These are phyloP conservation scores for Melipona bicolor DNA, from an alignment of 2,888 invertebrate genomes.

Conservation along the genomic window DNA sequence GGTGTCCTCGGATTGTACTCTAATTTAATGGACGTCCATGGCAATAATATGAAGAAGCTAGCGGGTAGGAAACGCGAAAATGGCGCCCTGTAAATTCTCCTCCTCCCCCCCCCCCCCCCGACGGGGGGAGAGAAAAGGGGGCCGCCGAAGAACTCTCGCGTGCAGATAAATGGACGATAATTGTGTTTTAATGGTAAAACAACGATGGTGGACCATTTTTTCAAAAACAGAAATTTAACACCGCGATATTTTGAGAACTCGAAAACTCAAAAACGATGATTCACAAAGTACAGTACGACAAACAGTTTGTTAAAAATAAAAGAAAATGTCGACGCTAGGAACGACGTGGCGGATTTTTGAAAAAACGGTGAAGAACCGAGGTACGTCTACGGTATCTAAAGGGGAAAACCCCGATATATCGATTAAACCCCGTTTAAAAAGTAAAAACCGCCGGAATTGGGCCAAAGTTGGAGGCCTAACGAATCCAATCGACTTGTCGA, in stretches of 20 bases:
- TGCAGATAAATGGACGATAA: constrained; percentile 1
- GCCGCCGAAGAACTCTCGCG: neutral
- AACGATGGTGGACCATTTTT: neutral
- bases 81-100: neutral
- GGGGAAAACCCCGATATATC: constrained; percentile 36
- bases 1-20: constrained; percentile 30
- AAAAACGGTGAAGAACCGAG: neutral
- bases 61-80: neutral
- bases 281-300: no score
- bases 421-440: constrained; percentile 53
- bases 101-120: no score
- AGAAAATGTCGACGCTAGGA: no score
- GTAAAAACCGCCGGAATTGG: constrained; percentile 53
- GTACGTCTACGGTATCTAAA: neutral
- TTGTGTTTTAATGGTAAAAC: neutral
- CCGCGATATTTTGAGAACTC: no score
- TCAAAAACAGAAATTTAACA: no score
- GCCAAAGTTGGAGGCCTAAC: constrained; percentile 54
- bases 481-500: constrained; percentile 59
- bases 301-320: no score
- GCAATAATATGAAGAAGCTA: constrained; percentile 24
- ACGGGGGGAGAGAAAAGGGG: no score
- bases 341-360: no score
- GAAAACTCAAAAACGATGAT: no score
- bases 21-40: constrained; percentile 37